Percentiles rank a stretch among this genome's conserved stretches.
These are phyloP conservation scores for Salarias fasciatus DNA, from an alignment of 2,797 vertebrate species.

Conservation along the genomic window DNA sequence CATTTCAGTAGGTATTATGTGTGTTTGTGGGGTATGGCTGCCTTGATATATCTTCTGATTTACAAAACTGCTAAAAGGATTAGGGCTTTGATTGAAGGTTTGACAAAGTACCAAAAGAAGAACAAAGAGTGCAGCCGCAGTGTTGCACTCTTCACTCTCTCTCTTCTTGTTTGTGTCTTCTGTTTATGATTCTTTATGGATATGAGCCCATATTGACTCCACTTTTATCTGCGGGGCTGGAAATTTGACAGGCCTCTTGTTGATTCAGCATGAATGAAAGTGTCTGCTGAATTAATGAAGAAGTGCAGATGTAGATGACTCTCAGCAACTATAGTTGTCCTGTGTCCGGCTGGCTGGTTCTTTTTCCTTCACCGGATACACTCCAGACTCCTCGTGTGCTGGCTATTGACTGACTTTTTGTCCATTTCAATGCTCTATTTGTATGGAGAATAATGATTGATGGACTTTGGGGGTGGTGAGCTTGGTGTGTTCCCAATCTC, in stretches of 20 bases:
- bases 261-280: conserved; percentile 58
- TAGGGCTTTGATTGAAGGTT: too few relatives aligned
- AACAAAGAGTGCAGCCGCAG: too few relatives aligned
- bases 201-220: too few relatives aligned
- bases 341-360: conserved; percentile 71
- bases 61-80: too few relatives aligned
- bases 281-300: conserved; percentile 77
- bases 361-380: conserved; percentile 72
- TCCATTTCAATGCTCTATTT: conserved; percentile 77
- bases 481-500: conserved; percentile 59
- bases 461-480: conserved; percentile 72
- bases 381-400: conserved; percentile 78
- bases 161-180: too few relatives aligned
- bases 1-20: too few relatives aligned
- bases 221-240: conserved; percentile 48
- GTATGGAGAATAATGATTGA: conserved; percentile 79
- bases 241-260: conserved; percentile 56
- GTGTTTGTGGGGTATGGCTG: too few relatives aligned
- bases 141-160: too few relatives aligned
- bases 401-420: conserved; percentile 79
- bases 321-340: conserved; percentile 50
- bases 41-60: too few relatives aligned
- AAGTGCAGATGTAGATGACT: conserved; percentile 71
- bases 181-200: too few relatives aligned
- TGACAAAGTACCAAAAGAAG: too few relatives aligned